Conservation (phyloP, 2,888 invertebrate genomes). For the Temnothorax unifasciatus region DNA sequence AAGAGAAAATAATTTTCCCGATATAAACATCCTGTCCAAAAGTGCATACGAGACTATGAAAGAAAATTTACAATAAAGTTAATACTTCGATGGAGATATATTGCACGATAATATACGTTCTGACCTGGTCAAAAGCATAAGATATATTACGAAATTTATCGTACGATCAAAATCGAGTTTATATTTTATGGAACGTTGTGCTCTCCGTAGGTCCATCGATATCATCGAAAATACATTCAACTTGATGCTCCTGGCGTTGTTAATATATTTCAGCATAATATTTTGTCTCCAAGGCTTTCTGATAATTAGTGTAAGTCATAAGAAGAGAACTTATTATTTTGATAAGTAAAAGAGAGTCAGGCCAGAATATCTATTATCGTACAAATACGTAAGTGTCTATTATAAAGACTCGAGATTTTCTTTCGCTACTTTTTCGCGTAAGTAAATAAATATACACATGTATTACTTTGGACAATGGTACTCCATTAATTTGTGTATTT, state of each 20-base stretch:
- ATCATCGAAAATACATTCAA: slow-evolving; percentile 74
- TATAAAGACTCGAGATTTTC: neutral
- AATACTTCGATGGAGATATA: neutral
- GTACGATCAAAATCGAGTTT: neutral
- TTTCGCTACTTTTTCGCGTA: neutral
- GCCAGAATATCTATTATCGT: neutral
- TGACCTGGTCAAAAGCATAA: neutral
- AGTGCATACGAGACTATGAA: neutral
- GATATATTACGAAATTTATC: neutral
- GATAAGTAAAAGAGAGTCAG: neutral
- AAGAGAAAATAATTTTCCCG: neutral
- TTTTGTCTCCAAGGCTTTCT: slow-evolving; percentile 77
- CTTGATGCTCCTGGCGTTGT: slow-evolving; percentile 71
- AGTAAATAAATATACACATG: neutral
- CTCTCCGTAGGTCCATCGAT: slow-evolving; percentile 59
- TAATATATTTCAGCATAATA: slow-evolving; percentile 69
- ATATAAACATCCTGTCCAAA: neutral
- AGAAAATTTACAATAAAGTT: neutral
- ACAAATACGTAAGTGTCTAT: neutral
- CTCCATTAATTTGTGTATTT: neutral
- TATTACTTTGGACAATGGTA: neutral
- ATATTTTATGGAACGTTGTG: neutral
- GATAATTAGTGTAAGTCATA: slow-evolving; percentile 69
- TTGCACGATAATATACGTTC: neutral
- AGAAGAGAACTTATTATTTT: neutral